Evolutionary conservation across 2,888 invertebrate species (phyloP).

Genomic region (Marronus borbonicus): DNA sequence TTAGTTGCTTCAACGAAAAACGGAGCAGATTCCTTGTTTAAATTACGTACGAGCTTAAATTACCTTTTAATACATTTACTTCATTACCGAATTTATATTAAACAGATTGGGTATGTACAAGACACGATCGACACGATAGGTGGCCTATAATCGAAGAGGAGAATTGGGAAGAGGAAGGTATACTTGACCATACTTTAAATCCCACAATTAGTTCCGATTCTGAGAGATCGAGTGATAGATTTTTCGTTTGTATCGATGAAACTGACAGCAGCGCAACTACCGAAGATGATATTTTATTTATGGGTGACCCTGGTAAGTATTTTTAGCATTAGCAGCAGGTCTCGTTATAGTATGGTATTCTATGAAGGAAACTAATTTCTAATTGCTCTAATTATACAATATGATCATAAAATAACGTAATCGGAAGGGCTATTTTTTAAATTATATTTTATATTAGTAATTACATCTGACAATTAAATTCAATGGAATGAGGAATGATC

Average conservation of each 20-base stretch:
- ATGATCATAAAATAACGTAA: too few species aligned
- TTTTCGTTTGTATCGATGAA: constrained; percentile 55
- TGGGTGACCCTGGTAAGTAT: constrained; percentile 52
- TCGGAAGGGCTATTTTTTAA: too few species aligned
- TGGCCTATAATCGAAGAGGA: constrained; percentile 84
- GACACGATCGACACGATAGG: constrained; percentile 83
- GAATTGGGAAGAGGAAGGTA: constrained; percentile 70
- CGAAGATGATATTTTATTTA: constrained; percentile 58
- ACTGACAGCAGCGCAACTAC: constrained; percentile 59
- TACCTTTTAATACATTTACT: constrained; percentile 17
- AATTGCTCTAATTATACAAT: too few species aligned
- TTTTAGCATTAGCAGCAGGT: neutral
- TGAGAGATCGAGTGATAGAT: constrained; percentile 60
- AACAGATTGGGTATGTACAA: constrained; percentile 81
- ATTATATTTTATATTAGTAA: too few species aligned
- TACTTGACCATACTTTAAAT: constrained; percentile 52
- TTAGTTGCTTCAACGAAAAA: constrained; percentile 87
- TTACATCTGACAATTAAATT: too few species aligned
- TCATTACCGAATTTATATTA: neutral
- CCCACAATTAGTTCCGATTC: constrained; percentile 58
- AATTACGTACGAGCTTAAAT: constrained; percentile 73
- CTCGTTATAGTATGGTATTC: too few species aligned
- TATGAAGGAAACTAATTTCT: too few species aligned
- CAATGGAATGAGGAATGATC: too few species aligned
- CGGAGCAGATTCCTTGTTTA: constrained; percentile 85